Evolutionary conservation across 2,113 vertebrate species (phyloP).

Genomic region (Dicaeum eximium): DNA sequence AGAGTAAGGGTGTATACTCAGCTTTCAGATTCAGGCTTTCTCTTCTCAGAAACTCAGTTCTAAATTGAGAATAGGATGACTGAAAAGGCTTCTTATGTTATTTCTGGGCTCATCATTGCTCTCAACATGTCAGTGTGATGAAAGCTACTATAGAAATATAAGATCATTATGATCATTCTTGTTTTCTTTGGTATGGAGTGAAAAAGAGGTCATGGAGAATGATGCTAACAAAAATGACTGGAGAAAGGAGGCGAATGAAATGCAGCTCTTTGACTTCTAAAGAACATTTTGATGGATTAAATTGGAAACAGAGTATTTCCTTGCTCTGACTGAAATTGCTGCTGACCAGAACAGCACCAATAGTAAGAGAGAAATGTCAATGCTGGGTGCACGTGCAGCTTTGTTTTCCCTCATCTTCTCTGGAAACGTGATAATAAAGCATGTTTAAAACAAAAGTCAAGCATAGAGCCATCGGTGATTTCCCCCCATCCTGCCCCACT

Average conservation of each 20-base stretch:
- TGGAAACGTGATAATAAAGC: rapidly evolving
- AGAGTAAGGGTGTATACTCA: background rate
- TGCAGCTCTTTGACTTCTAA: background rate
- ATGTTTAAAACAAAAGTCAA: background rate
- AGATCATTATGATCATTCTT: slow-evolving; percentile 40
- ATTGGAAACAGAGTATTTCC: background rate
- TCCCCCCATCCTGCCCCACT: background rate
- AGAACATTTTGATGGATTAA: background rate
- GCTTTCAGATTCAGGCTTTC: background rate
- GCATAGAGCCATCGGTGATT: background rate
- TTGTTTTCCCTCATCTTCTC: background rate
- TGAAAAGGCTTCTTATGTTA: slow-evolving; percentile 26
- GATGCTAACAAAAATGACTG: background rate
- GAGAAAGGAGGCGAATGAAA: background rate
- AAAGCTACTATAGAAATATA: slow-evolving; percentile 21
- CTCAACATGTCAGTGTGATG: slow-evolving; percentile 37
- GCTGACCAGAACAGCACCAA: background rate
- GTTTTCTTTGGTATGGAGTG: slow-evolving; percentile 8
- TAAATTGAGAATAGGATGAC: background rate
- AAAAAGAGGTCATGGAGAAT: slow-evolving; percentile 14
- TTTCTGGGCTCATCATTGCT: slow-evolving; percentile 36
- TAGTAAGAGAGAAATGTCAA: background rate
- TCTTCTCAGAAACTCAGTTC: background rate
- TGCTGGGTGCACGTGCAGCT: background rate
- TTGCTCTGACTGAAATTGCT: background rate